Percentiles rank a stretch among this genome's conserved stretches.
Conservation (phyloP, 2,888 invertebrate species). For the Melanostoma mellinum region DNA sequence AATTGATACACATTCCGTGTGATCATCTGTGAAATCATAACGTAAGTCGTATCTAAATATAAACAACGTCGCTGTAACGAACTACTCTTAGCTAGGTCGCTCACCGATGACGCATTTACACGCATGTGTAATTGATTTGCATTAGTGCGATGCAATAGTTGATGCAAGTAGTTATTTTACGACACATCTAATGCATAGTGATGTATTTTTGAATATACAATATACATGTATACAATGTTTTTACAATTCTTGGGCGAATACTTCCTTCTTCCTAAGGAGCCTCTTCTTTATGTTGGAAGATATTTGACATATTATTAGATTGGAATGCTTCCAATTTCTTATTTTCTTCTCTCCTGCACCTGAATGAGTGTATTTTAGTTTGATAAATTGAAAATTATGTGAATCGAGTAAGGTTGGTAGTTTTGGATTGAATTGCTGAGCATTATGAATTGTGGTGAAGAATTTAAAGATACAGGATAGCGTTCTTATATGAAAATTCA, state of each 20-base stretch:
- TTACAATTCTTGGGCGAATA: not conserved
- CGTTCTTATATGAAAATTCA: too few species aligned
- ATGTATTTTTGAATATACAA: slow-evolving; percentile 7
- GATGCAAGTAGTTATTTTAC: slow-evolving; percentile 20
- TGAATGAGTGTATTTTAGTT: too few species aligned
- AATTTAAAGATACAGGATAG: too few species aligned
- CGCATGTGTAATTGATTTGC: slow-evolving; percentile 43
- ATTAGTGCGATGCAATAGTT: not conserved
- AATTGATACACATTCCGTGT: slow-evolving; percentile 45
- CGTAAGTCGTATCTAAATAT: slow-evolving; percentile 56
- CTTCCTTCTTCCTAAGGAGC: not conserved
- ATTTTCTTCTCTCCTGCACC: too few species aligned
- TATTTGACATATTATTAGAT: too few species aligned
- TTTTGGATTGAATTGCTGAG: too few species aligned
- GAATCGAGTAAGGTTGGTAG: too few species aligned
- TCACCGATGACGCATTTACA: slow-evolving; percentile 69
- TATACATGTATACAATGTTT: too few species aligned
- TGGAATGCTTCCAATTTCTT: too few species aligned
- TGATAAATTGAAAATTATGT: too few species aligned
- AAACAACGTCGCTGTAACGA: slow-evolving; percentile 13
- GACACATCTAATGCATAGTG: not conserved
- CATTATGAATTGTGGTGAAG: too few species aligned
- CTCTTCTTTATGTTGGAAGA: too few species aligned
- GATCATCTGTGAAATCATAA: slow-evolving; percentile 66
- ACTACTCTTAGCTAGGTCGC: slow-evolving; percentile 53